Base-by-base conservation (phyloP, 2,888 invertebrate genomes). In the Nomada ferruginata region DNA sequence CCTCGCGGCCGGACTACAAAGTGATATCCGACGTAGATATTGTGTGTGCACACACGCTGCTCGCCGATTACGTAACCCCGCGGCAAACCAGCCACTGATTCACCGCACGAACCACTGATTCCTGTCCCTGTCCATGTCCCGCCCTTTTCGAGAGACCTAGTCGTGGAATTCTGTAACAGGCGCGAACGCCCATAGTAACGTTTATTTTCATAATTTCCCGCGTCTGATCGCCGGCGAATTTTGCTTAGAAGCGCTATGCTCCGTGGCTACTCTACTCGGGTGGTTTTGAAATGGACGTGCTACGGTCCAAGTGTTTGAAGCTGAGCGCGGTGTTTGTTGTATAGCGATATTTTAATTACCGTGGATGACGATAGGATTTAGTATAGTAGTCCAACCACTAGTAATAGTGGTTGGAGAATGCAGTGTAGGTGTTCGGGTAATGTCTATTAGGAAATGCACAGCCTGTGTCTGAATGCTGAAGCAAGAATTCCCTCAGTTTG, bases 21-120 rank as follows among this genome's bases (percentile, higher is more conserved):
- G 92, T 90, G 92, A 92, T 91, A 91, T 91, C 91, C 92, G 89
- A 91, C 90, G 87, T 77, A 91, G 92, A 92, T 91, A 87, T 86
- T 88, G 87, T 88, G 86, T 86, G 90, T 86, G 89, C 88, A 79
- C 84, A 85, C 87, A 85, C 87, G 88, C 89, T 89, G 90, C 90
- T 91, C 86, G 88, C 85, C 89, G 92, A 91, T 92, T 92, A 90
- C 91, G 91, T 89, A 93, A 93, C 88, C 84, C 76, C 82, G 79
- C 85, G 79, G 85, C 87, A 73, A 82, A 36, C 79, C 75, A 53
- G 55, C n/a, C 79, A 87, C 90, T 90, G 90, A 91, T 88, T 90
- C 91, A 91, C 84, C 87, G 82, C 83, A 75, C 74, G 83, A 64
- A 61, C 66, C 55, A 73, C 60, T 50, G 44, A 7, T 47, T 36